Evolutionary conservation across 2,113 vertebrate genomes (phyloP), one percentile per base, ranked within the genome.

Genomic region (Odocoileus virginianus): DNA sequence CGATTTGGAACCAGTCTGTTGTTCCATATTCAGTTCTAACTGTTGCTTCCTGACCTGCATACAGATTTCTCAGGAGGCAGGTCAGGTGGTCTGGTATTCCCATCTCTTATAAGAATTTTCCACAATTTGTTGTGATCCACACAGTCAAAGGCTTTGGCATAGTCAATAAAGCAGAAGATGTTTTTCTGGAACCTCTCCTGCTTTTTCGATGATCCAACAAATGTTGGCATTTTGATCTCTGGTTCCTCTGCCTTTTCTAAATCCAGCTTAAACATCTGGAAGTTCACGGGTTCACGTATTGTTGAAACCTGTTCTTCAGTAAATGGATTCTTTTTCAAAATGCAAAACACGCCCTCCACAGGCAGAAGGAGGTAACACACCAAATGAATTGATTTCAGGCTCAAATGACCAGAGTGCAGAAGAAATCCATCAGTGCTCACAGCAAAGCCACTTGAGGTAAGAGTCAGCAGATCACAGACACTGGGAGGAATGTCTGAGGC

Each of bases 391-490:
- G 52, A 57, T 96, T 17, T 43, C 9, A 23, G 94, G 74, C 33
- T 91, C 90, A 88, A 57, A 81, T 85, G 94, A 90, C 85, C 57
- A n/a, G 36, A 54, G 54, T 82, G 82, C 87, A 67, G 89, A 91
- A 93, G 87, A 81, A 91, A 96, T 36, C 54, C 90, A 89, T 89
- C 89, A 61, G 28, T 60, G 74, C 13, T 79, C 91, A 36, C 30
- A 92, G 89, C 91, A 92, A 55, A 87, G 61, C 61, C 86, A 33
- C 55, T 43, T n/a, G 60, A 57, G 82, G 89, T 57, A 58, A 61
- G 54, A 81, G 64, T 50, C 23, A n/a, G 87, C 88, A 91, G 87
- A 95, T 91, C 94, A 90, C 78, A 85, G 74, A 54, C 4, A 5
- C n/a, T 1, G 43, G 89, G n/a, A 89, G 78, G 58, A 81, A 91